Evolutionary conservation across 37 sponge, comb jelly and placozoan genomes (phyloP), one percentile per base, ranked within the genome.

Genomic region (Dysidea cf. avara): DNA sequence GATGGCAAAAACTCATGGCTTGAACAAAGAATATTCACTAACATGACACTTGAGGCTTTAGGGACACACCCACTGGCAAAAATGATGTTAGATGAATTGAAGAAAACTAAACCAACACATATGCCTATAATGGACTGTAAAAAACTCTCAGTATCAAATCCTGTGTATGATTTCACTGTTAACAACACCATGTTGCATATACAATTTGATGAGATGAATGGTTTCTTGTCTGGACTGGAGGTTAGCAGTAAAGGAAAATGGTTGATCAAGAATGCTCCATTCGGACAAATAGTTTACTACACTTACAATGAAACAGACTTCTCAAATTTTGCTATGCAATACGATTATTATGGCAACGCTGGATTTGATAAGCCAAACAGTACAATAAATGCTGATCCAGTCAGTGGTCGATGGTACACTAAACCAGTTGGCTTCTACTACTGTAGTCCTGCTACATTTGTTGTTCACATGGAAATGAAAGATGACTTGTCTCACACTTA

Each of bases 241-340:
- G 50, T 52, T 54, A 38, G 14, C 40, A 58, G 22, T 31, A 29
- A 5, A 12, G 46, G 46, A 43, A 5, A 43, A 9, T 43, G 46
- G 46, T 43, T 43, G 9, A 5, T 43, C 22, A 68, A 30, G 20
- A 36, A 39, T 24, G 31, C 67, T 22, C 61, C 56, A 3, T 28
- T 79, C 0, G 66, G 66, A 2, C 2, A 52, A n/a, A 1, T 86
- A 2, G 40, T 75, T 28, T 86, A 86, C 34, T 74, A 79, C 81
- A 86, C 86, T 9, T 86, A 80, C 70, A 80, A 86, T 68, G 81
- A 86, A 62, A 61, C 75, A 0, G 86, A 86, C 54, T 86, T 75
- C 48, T n/a, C 39, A 11, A 74, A 55, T 52, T 39, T 72, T 32
- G 49, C 31, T 26, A 25, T 52, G 7, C 3, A 14, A 11, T 86